Evolutionary conservation across 2,888 invertebrate species (phyloP).

Genomic region (Metalampra italica): DNA sequence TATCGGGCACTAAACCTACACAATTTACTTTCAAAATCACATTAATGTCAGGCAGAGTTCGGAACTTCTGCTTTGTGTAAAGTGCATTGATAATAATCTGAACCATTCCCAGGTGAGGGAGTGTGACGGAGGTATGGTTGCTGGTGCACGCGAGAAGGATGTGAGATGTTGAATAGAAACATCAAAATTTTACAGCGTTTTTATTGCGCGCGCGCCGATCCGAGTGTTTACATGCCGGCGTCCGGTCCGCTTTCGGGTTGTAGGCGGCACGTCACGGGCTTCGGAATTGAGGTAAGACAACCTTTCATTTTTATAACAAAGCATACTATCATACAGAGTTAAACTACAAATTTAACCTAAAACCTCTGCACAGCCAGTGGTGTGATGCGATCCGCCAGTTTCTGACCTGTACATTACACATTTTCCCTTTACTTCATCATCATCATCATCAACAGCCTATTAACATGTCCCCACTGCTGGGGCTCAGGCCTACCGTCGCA

Average conservation of each 20-base stretch:
- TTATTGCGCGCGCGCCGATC: conserved; percentile 67
- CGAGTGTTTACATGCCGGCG: conserved; percentile 64
- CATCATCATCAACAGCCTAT: too few relatives aligned
- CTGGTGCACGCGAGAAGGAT: conserved; percentile 28
- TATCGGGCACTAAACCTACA: conserved; percentile 67
- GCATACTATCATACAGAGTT: too few relatives aligned
- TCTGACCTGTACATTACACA: too few relatives aligned
- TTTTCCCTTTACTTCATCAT: too few relatives aligned
- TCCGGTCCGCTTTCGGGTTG: conserved; percentile 51
- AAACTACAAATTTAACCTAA: too few relatives aligned
- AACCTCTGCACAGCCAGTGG: too few relatives aligned
- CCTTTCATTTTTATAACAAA: neutral
- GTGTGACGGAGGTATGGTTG: conserved; percentile 28
- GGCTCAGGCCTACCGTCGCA: too few relatives aligned
- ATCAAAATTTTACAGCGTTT: conserved; percentile 78
- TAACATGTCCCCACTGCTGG: too few relatives aligned
- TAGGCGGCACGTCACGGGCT: conserved; percentile 22
- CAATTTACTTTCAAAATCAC: conserved; percentile 73
- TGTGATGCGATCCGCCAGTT: too few relatives aligned
- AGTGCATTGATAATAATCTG: conserved; percentile 77
- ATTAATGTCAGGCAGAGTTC: conserved; percentile 67
- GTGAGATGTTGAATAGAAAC: conserved; percentile 68
- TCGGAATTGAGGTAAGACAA: conserved; percentile 26
- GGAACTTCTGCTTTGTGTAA: conserved; percentile 76
- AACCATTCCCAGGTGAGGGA: conserved; percentile 56